Percentiles rank a stretch among this genome's conserved stretches.
These are phyloP conservation scores for Bedellia somnulentella DNA, from an alignment of 2,888 invertebrate genomes.

Conservation along the genomic window DNA sequence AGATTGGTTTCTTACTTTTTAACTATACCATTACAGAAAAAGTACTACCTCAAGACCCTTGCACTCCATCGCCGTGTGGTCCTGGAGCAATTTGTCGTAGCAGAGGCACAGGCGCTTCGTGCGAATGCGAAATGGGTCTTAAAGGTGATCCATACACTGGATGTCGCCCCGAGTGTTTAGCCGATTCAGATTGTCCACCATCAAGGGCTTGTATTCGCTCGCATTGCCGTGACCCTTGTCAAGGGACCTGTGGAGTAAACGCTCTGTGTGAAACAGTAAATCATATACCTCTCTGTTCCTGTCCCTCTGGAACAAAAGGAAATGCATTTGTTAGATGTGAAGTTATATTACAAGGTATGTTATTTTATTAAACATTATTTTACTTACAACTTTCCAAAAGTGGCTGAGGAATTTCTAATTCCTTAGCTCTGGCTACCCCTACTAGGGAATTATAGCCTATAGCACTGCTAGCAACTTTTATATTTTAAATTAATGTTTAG, in stretches of 20 bases:
- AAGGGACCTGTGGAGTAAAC: conserved; percentile 80
- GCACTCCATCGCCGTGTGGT: conserved; percentile 82
- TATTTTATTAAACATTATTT: conserved; percentile 1
- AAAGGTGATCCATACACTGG: conserved; percentile 76
- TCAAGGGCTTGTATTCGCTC: conserved; percentile 80
- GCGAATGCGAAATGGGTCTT: conserved; percentile 72
- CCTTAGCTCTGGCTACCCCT: too few relatives aligned
- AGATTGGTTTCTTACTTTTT: neutral
- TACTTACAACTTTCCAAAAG: neutral
- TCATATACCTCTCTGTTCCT: conserved; percentile 72
- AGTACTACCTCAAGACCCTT: conserved; percentile 66
- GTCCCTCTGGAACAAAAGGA: conserved; percentile 68
- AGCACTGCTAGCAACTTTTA: too few relatives aligned
- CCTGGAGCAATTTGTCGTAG: conserved; percentile 80
- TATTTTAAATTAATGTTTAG: too few relatives aligned
- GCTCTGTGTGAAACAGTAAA: conserved; percentile 76
- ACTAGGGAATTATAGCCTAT: too few relatives aligned
- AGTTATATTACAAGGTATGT: conserved; percentile 28
- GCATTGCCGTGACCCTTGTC: conserved; percentile 82
- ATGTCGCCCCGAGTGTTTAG: conserved; percentile 82
- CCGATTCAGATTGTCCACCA: conserved; percentile 85
- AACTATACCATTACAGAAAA: conserved; percentile 26
- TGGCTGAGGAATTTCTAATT: too few relatives aligned
- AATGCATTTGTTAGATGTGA: conserved; percentile 69
- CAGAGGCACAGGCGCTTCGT: conserved; percentile 69